Conservation (phyloP, 2,797 vertebrate species). For the Fistularia tabacaria region DNA sequence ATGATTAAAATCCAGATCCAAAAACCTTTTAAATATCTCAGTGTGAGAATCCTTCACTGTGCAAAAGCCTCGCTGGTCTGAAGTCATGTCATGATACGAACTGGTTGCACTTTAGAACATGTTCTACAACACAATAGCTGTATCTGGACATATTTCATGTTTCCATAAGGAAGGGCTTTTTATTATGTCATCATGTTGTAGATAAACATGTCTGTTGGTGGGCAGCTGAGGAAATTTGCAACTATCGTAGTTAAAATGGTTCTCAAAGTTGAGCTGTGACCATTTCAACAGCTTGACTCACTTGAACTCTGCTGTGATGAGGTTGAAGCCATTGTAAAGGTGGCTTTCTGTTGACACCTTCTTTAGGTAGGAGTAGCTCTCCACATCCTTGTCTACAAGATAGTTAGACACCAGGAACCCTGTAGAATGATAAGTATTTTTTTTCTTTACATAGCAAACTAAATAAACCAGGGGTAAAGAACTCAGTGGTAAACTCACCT, state of each 20-base stretch:
- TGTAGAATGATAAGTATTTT: constrained; percentile 38
- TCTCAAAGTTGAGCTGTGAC: background rate
- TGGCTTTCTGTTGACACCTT: constrained; percentile 88
- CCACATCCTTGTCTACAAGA: constrained; percentile 80
- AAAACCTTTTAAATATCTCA: constrained; percentile 1
- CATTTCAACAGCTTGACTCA: too few species aligned
- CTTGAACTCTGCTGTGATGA: constrained; percentile 94
- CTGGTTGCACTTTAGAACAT: too few species aligned
- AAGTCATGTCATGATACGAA: constrained; percentile 1
- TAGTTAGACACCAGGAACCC: constrained; percentile 91
- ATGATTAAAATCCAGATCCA: too few species aligned
- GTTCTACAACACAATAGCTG: too few species aligned
- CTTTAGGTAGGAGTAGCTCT: constrained; percentile 91
- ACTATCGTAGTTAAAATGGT: too few species aligned
- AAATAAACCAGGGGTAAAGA: background rate
- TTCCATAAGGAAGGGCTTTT: too few species aligned
- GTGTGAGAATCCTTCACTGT: constrained; percentile 4
- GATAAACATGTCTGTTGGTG: too few species aligned
- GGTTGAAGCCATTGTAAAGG: constrained; percentile 96
- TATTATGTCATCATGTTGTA: too few species aligned
- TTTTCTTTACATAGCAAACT: background rate
- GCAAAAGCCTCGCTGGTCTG: constrained; percentile 13
- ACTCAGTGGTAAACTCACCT: constrained; percentile 70
- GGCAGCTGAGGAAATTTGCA: too few species aligned
- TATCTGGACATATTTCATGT: too few species aligned